Evolutionary conservation across 2,888 invertebrate genomes (phyloP), one percentile per base, ranked within the genome.

Genomic region (Caenorhabditis drosophilae): DNA sequence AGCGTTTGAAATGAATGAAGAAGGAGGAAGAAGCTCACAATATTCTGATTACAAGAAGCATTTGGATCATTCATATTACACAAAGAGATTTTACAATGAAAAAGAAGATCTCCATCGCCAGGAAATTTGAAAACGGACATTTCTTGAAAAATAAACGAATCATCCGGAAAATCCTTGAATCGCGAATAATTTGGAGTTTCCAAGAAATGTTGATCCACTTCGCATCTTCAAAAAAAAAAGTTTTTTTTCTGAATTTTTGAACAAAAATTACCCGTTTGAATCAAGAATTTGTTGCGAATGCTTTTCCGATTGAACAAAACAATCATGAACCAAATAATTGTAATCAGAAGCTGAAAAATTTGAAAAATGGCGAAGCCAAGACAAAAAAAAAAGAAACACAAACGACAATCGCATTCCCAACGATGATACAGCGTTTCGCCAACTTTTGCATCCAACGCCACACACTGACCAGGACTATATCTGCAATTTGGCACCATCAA

Each of bases 111-210:
- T 50, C 75, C 73, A 52, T 79, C 79, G 6, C 75, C 77, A 9
- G 80, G 81, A 57, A 82, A 82, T 47, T 80, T 79, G 73, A 80
- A 82, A 6, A 76, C 79, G 23, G 71, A 69, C 78, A 80, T 78
- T 51, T 80, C 78, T 70, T 73, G 73, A 64, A 67, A 73, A 22
- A 73, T 62, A 36, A 60, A 73, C 20, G 67, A 36, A 20, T 69
- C 67, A 2, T 59, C 54, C n/a, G 60, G 57, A 49, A 58, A 52
- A 6, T 60, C 52, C 9, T 53, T 51, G 61, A 69, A 70, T 16
- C 58, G 45, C 0, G 62, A 67, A 51, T 80, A 81, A 49, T 78
- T 81, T 20, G 81, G 81, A 4, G 81, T 81, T 50, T 80, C 81
- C 22, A 81, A 45, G 55, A 80, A 75, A 46, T 77, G 74, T n/a